Base-by-base conservation (phyloP, 2,888 invertebrate species). In the Plagodis pulveraria region DNA sequence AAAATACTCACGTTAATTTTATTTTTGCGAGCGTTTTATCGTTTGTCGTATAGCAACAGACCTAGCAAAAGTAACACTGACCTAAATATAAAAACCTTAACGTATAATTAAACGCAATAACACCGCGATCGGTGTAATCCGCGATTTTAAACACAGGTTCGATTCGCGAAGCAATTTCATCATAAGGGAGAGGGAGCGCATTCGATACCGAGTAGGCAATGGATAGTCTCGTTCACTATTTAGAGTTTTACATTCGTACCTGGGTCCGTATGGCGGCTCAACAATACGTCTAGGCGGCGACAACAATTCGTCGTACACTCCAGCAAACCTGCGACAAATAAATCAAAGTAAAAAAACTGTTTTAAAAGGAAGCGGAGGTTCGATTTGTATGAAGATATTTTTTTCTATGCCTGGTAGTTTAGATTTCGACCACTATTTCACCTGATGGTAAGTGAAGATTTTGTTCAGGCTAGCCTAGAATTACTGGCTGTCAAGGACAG, bases 221-320 rank as follows among this genome's bases (percentile, higher is more conserved):
- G 71, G 80, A 74, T 81, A 78, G 79, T 70, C 77, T 80, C 67
- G 76, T 81, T 79, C 86, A 80, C 87, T 87, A 89, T 77, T 85
- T 89, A 89, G 83, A 87, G 78, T 86, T 76, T 88, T 86, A 87
- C 89, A 86, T 81, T 89, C 91, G 91, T 92, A 92, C 91, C 91
- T 92, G 91, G 89, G 73, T 91, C 90, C 91, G 77, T 87, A 90
- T 55, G 91, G 89, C 81, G 89, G 90, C 80, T 92, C 92, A 70
- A 90, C 85, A 74, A 79, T 89, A 81, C 91, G 91, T 63, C 91
- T 86, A 58, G 91, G 91, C 77, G 91, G 91, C 71, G 91, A 91
- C 84, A 91, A 85, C 80, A 91, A 79, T 85, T 91, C 92, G 72
- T 91, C 91, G 83, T 92, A 92, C 52, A 91, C 84, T 81, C 91